Evolutionary conservation across 2,113 vertebrate species (phyloP).

Genomic region (Seriola dumerili): DNA sequence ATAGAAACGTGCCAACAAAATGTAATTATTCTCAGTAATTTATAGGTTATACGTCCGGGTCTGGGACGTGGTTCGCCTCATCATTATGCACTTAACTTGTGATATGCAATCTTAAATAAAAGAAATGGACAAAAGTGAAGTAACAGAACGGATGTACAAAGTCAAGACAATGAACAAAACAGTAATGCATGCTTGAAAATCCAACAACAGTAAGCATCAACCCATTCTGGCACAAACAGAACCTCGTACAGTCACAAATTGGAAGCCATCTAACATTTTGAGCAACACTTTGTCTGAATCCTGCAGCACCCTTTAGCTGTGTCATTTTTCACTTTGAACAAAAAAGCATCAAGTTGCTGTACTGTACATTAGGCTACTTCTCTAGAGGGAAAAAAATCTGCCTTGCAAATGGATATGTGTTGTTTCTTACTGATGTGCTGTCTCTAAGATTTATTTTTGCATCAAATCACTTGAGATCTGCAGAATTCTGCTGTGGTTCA

Average conservation of each 20-base stretch:
- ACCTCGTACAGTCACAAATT: neutral
- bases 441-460: constrained; percentile 61
- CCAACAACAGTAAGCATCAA: neutral
- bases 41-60: too few species aligned
- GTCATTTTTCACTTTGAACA: constrained; percentile 34
- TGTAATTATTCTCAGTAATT: too few species aligned
- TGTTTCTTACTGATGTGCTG: constrained; percentile 52
- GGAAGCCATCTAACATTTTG: constrained; percentile 6
- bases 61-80: too few species aligned
- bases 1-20: too few species aligned
- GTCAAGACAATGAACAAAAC: neutral
- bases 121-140: neutral
- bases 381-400: constrained; percentile 54
- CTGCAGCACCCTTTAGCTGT: constrained; percentile 26
- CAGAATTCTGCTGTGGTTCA: constrained; percentile 51
- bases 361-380: constrained; percentile 40
- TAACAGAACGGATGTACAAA: neutral
- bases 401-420: constrained; percentile 61
- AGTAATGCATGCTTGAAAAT: neutral
- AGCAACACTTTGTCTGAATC: constrained; percentile 22
- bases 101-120: neutral
- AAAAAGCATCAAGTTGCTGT: constrained; percentile 13
- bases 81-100: neutral
- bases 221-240: neutral
- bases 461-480: constrained; percentile 57